phyloP scores from a whole-genome alignment of 2,113 vertebrate species.

The Eudorcas thomsonii region DNA sequence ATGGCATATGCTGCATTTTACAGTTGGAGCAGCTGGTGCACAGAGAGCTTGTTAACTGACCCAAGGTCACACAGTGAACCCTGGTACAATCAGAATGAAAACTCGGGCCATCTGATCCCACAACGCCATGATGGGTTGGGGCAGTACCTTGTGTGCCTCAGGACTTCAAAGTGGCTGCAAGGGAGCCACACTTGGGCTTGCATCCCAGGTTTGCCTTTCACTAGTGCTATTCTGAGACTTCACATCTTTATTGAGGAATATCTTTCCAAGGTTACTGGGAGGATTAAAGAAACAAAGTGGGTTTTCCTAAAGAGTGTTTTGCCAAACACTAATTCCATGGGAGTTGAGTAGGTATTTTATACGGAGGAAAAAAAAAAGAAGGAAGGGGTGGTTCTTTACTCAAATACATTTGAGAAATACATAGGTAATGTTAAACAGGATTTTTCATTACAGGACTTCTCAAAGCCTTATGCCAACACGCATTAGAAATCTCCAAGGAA shows the following conservation, averaged over 20 bases:
- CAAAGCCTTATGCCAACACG: background rate
- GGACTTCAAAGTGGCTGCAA: background rate
- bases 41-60: background rate
- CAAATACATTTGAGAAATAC: background rate
- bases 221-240: background rate
- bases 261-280: background rate
- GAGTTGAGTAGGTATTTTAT: background rate
- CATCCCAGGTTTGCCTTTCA: background rate
- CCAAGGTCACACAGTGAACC: background rate
- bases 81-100: background rate
- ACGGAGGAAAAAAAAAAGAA: background rate
- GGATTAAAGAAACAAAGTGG: background rate
- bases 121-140: background rate
- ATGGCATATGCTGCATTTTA: background rate
- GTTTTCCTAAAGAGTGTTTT: background rate
- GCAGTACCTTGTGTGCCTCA: no score
- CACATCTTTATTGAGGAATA: background rate
- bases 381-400: background rate
- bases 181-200: background rate
- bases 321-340: background rate
- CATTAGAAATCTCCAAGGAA: background rate
- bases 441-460: background rate
- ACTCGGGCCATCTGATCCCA: background rate
- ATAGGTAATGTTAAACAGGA: background rate
- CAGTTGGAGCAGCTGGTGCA: background rate